Evolutionary conservation across 1,140 invertebrate species (phyloP).

Genomic region (Leguminivora glycinivorella): DNA sequence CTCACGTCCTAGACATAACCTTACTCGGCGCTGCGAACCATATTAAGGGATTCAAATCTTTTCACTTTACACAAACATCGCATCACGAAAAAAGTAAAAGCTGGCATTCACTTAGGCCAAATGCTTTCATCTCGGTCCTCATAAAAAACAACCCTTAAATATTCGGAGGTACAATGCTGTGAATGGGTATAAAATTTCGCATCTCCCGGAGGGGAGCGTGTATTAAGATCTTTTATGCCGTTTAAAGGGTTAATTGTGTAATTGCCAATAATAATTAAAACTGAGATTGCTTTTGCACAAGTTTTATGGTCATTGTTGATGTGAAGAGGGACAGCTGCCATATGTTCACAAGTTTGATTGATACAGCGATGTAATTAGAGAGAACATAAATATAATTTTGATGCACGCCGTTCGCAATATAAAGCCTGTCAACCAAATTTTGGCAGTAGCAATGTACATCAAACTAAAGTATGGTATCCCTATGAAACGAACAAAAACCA

Average conservation of each 20-base stretch:
- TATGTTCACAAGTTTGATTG: conserved; percentile 1
- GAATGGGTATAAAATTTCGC: conserved; percentile 75
- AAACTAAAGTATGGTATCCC: too few relatives aligned
- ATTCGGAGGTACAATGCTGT: conserved; percentile 57
- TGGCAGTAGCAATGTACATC: too few relatives aligned
- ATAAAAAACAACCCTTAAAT: conserved; percentile 63
- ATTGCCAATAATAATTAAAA: conserved; percentile 77
- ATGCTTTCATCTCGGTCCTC: conserved; percentile 49
- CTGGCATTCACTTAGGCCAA: conserved; percentile 45
- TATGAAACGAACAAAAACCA: too few relatives aligned
- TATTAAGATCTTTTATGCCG: conserved; percentile 58
- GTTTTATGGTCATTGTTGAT: conserved; percentile 32
- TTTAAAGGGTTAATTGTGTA: conserved; percentile 75
- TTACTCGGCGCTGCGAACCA: not conserved
- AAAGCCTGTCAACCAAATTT: too few relatives aligned
- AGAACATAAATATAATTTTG: not conserved
- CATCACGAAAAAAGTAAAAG: conserved; percentile 33
- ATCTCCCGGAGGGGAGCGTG: conserved; percentile 51
- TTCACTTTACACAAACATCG: conserved; percentile 11
- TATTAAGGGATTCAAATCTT: conserved; percentile 9
- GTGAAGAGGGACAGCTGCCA: conserved; percentile 51
- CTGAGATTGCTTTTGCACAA: conserved; percentile 52
- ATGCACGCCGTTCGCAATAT: too few relatives aligned
- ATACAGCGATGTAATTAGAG: not conserved
- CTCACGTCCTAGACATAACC: not conserved